Evolutionary conservation across 2,113 vertebrate genomes (phyloP), one percentile per base, ranked within the genome.

Genomic region (Limanda limanda): DNA sequence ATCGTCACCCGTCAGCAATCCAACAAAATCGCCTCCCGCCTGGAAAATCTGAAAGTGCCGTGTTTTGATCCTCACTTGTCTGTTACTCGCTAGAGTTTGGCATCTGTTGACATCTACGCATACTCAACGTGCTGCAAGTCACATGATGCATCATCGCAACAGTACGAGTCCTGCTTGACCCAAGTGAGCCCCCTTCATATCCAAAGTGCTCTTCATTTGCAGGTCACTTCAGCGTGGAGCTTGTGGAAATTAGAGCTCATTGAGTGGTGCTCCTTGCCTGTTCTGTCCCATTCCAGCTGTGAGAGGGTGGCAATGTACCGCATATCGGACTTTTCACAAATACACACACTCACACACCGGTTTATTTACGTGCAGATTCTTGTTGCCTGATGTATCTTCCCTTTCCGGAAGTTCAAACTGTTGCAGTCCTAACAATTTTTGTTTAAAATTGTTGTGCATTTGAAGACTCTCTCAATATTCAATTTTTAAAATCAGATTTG

Each of bases 1-100:
- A 92, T 89, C 68, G 83, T 86, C 83, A 75, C 70, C 70, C 61
- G 5, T 78, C 77, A 79, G 81, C 66, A 74, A 78, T 88, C 78
- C 83, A 82, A 87, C 47, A 42, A 82, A 88, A 80, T 79, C 73
- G 68, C 69, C 61, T 57, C 45, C 62, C 68, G 84, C 27, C 74
- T 67, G 62, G 71, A 78, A 81, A 82, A 69, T 20, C 17, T 69
- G 68, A 76, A 0, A 1, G 62, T 71, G 66, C 64, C 35, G 18
- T 10, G 8, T 20, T 47, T 47, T 17, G 15, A 47, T 52, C 20
- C 51, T n/a, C 18, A 23, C 21, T 20, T 21, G 54, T 23, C 2
- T 13, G 10, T 24, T 13, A 56, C n/a, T 24, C n/a, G n/a, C n/a
- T 56, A 8, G 7, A 48, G 3, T 18, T 18, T 18, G 14, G 17